A percentile compares a stretch with the other conserved stretches of the same genome.
These are phyloP conservation scores for Epizoanthus illoricatus DNA, from an alignment of 92 coral and sea anemone species.

Conservation along the genomic window DNA sequence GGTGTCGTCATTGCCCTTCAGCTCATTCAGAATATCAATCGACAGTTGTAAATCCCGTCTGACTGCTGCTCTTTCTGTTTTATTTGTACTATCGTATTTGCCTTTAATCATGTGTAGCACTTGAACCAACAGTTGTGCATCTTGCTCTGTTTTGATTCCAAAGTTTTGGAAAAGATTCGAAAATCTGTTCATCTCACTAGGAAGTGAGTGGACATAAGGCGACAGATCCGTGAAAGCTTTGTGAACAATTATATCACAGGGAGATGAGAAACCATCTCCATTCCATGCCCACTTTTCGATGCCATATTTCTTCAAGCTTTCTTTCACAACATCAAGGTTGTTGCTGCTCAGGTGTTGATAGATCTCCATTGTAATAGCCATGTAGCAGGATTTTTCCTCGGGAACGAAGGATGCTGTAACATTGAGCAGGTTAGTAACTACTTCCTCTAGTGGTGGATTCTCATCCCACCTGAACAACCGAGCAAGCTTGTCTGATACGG, in stretches of 20 bases:
- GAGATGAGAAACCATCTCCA: slow-evolving; percentile 76
- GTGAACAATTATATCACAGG: slow-evolving; percentile 41
- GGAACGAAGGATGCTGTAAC: slow-evolving; percentile 45
- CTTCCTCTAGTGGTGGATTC: slow-evolving; percentile 49
- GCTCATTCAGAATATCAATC: slow-evolving; percentile 65
- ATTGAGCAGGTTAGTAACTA: slow-evolving; percentile 47
- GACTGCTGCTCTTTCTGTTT: slow-evolving; percentile 15
- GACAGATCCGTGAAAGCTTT: slow-evolving; percentile 56
- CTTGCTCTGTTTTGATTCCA: slow-evolving; percentile 61
- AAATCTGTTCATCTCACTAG: slow-evolving; percentile 50
- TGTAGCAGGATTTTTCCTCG: slow-evolving; percentile 59
- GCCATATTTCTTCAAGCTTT: slow-evolving; percentile 6
- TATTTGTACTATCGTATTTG: slow-evolving; percentile 41
- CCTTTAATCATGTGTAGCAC: slow-evolving; percentile 57
- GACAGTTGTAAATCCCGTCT: slow-evolving; percentile 68
- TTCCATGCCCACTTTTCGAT: slow-evolving; percentile 71
- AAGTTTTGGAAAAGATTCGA: slow-evolving; percentile 42
- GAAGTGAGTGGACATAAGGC: slow-evolving; percentile 65
- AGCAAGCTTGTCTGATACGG: slow-evolving; percentile 33
- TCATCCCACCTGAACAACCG: slow-evolving; percentile 54
- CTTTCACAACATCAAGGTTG: not conserved
- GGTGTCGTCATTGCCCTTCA: slow-evolving; percentile 27
- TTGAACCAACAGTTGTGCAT: slow-evolving; percentile 47
- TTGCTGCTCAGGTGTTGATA: slow-evolving; percentile 45
- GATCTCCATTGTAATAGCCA: slow-evolving; percentile 48